Evolutionary conservation across 2,888 invertebrate species (phyloP).

Genomic region (Steinernema hermaphroditum): DNA sequence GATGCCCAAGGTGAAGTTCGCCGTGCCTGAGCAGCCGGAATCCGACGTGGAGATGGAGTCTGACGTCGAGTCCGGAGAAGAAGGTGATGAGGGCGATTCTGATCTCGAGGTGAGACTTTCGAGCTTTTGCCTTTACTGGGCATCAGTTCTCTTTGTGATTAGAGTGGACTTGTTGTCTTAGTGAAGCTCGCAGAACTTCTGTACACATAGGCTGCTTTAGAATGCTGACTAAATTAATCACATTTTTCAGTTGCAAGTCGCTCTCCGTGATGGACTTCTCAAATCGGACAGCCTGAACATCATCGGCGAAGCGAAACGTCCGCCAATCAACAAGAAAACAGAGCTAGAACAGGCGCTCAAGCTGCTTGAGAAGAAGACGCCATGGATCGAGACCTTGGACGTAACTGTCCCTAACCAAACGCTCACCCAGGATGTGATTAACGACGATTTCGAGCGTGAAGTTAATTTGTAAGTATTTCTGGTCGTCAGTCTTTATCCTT

Average conservation of each 20-base stretch:
- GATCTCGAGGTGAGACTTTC: background rate
- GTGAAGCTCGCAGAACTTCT: background rate
- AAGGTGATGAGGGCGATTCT: background rate
- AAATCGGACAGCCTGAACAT: slow-evolving; percentile 80
- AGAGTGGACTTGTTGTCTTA: background rate
- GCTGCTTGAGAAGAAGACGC: slow-evolving; percentile 49
- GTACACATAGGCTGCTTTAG: background rate
- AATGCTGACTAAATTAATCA: background rate
- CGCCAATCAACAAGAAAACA: slow-evolving; percentile 76
- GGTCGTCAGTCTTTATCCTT: too few species aligned
- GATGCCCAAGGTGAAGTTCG: background rate
- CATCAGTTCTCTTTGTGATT: background rate
- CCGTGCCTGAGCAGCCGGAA: background rate
- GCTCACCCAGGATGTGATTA: slow-evolving; percentile 48
- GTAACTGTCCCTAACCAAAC: slow-evolving; percentile 43
- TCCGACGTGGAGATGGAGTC: slow-evolving; percentile 16
- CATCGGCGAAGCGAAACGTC: slow-evolving; percentile 70
- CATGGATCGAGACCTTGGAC: slow-evolving; percentile 62
- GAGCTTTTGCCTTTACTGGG: background rate
- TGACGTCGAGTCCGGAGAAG: background rate
- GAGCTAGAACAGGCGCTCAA: slow-evolving; percentile 52
- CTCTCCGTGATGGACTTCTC: slow-evolving; percentile 81
- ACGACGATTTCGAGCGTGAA: slow-evolving; percentile 63
- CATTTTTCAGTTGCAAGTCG: slow-evolving; percentile 79
- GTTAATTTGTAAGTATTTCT: slow-evolving; percentile 59